phyloP scores from a whole-genome alignment of 2,888 invertebrate genomes.

The Monoplex corrugatus region DNA sequence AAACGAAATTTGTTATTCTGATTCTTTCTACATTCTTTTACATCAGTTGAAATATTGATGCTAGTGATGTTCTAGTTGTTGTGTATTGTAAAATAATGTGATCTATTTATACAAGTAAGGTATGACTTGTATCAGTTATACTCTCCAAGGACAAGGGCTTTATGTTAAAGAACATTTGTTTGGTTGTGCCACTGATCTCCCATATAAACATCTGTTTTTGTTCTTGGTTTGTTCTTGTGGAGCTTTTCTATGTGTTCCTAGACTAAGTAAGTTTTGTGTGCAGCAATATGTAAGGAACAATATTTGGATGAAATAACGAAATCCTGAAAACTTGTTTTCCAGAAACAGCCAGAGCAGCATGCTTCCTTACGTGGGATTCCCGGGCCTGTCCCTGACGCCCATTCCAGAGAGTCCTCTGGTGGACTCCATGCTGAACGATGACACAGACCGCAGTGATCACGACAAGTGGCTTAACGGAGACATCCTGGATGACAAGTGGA shows the following conservation, averaged over 20 bases:
- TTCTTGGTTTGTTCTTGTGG: background rate
- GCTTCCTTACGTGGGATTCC: constrained; percentile 44
- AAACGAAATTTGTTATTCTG: no score
- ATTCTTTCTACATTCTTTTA: no score
- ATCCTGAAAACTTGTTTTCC: background rate
- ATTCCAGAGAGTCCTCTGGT: constrained; percentile 43
- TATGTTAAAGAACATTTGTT: no score
- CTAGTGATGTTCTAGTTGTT: no score
- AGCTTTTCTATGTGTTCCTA: background rate
- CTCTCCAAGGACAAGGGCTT: no score
- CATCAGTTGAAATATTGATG: no score
- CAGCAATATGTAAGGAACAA: background rate
- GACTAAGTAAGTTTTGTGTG: background rate
- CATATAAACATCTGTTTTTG: background rate
- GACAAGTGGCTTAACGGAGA: background rate
- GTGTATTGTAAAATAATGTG: no score
- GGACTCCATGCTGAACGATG: background rate
- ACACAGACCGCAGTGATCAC: constrained; percentile 5
- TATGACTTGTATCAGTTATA: no score
- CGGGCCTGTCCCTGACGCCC: constrained; percentile 47
- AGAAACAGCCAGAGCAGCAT: constrained; percentile 18
- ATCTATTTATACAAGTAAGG: no score
- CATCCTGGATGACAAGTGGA: background rate
- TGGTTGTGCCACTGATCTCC: no score
- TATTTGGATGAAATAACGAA: background rate